Conservation (phyloP, 2,888 invertebrate genomes). For the Helicoverpa assulta region DNA sequence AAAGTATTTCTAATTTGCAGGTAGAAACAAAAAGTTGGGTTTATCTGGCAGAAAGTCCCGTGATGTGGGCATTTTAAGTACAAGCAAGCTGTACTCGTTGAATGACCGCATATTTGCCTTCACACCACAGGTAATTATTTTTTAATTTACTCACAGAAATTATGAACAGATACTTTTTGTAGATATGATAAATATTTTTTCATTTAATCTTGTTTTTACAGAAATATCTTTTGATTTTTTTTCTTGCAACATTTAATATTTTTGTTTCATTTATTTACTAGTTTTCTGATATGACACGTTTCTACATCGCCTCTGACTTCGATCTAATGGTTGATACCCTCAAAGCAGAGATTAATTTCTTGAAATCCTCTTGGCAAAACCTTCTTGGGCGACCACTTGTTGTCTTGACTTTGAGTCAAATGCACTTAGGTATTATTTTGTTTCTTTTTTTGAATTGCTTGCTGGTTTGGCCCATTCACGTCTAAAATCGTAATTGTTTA, state of each 20-base stretch:
- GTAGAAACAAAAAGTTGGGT: slow-evolving; percentile 97
- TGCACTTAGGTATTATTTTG: slow-evolving; percentile 94
- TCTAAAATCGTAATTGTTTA: slow-evolving; percentile 38
- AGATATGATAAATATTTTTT: not conserved
- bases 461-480: slow-evolving; percentile 72
- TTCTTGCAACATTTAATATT: slow-evolving; percentile 43
- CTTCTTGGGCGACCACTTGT: slow-evolving; percentile 99
- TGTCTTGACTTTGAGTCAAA: slow-evolving; percentile 96
- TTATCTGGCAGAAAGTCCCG: slow-evolving; percentile 98
- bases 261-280: slow-evolving; percentile 85
- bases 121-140: slow-evolving; percentile 96
- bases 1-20: slow-evolving; percentile 84
- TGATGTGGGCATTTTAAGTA: slow-evolving; percentile 99
- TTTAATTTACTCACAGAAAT: not conserved
- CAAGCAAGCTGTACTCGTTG: slow-evolving; percentile 98
- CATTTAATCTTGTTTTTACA: not conserved
- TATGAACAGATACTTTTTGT: no score
- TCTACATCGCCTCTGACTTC: slow-evolving; percentile 99
- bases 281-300: slow-evolving; percentile 99
- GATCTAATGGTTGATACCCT: slow-evolving; percentile 99
- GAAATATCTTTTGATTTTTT: slow-evolving; percentile 27
- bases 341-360: slow-evolving; percentile 99
- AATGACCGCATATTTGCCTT: slow-evolving; percentile 99
- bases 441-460: slow-evolving; percentile 65
- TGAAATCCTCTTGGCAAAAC: slow-evolving; percentile 99